phyloP scores from a whole-genome alignment of 2,797 vertebrate genomes.

The Microcaecilia unicolor region DNA sequence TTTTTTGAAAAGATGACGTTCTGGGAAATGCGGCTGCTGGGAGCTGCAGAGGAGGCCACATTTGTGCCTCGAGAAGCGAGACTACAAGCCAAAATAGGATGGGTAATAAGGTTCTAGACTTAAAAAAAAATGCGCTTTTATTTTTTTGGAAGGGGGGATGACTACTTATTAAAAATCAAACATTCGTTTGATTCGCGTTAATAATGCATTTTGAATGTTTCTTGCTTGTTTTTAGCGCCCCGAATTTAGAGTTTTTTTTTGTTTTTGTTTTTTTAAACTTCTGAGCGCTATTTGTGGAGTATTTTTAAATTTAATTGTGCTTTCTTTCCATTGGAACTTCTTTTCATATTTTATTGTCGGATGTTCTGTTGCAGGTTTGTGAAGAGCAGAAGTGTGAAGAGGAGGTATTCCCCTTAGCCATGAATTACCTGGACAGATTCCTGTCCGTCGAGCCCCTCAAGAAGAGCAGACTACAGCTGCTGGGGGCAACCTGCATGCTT shows the following conservation, averaged over 20 bases:
- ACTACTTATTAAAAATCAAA: no score
- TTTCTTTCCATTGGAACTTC: background rate
- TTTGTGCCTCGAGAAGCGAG: constrained; percentile 82
- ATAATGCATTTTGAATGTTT: no score
- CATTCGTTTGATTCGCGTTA: no score
- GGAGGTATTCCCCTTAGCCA: constrained; percentile 93
- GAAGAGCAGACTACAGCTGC: constrained; percentile 85
- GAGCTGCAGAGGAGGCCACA: constrained; percentile 75
- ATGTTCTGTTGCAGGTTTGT: constrained; percentile 71
- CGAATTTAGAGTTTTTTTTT: background rate
- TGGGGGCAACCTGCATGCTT: constrained; percentile 95
- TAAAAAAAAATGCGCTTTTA: no score
- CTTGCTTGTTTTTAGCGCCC: background rate
- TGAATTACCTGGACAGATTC: constrained; percentile 98
- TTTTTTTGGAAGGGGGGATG: no score
- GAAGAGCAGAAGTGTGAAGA: constrained; percentile 98
- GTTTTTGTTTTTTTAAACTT: background rate
- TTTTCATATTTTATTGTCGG: background rate
- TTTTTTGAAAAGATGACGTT: constrained; percentile 99
- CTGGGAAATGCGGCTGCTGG: constrained; percentile 75
- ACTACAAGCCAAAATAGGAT: no score
- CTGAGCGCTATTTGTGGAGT: background rate
- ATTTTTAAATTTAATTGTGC: no score
- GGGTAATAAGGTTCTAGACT: no score
- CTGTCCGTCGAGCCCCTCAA: constrained; percentile 85